Conservation (phyloP, 2,888 invertebrate genomes). For the Cetonia aurata region DNA sequence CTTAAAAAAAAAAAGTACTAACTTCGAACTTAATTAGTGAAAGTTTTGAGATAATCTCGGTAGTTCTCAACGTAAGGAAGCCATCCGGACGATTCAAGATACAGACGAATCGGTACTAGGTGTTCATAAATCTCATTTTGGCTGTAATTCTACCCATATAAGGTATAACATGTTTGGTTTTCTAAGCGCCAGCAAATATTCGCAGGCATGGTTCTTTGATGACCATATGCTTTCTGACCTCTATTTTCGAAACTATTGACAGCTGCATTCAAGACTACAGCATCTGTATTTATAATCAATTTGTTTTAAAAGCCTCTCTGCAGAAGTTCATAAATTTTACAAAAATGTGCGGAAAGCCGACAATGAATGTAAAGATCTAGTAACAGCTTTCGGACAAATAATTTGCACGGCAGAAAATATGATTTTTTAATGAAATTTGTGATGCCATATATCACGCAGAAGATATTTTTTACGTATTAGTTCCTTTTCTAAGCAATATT, state of each 20-base stretch:
- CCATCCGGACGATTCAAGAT: neutral
- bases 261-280: neutral
- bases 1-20: conserved; percentile 18
- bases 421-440: too few species aligned
- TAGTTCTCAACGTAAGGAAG: neutral
- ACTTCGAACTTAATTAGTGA: conserved; percentile 22
- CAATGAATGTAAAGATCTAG: too few species aligned
- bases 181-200: conserved; percentile 36
- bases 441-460: too few species aligned
- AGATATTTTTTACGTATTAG: too few species aligned
- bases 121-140: conserved; percentile 11
- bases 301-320: too few species aligned
- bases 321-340: too few species aligned
- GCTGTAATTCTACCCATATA: conserved; percentile 33
- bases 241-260: conserved; percentile 35
- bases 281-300: too few species aligned
- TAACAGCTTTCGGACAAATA: too few species aligned
- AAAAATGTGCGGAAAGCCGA: too few species aligned
- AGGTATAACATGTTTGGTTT: conserved; percentile 25
- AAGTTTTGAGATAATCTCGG: conserved; percentile 18
- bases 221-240: conserved; percentile 38
- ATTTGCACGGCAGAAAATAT: too few species aligned
- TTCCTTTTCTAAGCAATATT: too few species aligned
- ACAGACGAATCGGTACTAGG: neutral
- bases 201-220: conserved; percentile 17